Evolutionary conservation across 2,888 invertebrate species (phyloP), one percentile per base, ranked within the genome.

Genomic region (Tillus elongatus): DNA sequence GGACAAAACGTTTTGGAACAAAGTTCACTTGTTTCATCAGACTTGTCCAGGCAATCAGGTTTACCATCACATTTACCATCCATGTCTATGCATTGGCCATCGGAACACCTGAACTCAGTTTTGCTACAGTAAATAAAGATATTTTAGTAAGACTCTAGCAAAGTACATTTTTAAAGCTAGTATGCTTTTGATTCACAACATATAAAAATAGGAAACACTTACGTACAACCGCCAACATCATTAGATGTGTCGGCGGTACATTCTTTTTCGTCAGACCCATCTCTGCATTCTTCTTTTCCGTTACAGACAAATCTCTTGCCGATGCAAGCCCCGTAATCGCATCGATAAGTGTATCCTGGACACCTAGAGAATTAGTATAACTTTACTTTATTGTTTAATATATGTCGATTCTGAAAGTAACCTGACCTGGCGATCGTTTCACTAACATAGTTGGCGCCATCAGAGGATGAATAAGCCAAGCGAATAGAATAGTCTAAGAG

Each of bases 321-420:
- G 0, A 77, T 68, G 44, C 79, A 79, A 0, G 73, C 77, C 2
- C 77, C 77, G 47, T 78, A 77, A 0, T 66, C 65, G 50, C 78
- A 79, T 28, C 73, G 72, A 58, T 75, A 78, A 35, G 74, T 66
- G 46, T 68, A 71, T 10, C 12, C 9, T 29, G 26, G 26, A n/a
- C 35, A 12, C 11, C 30, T 8, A 11, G 6, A 29, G 11, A 29
- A 19, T 19, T 19, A 19, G n/a, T 9, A 19, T 19, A 19, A 19
- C 9, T 19, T 19, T 19, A 19, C n/a, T n/a, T n/a, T n/a, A n/a
- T n/a, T n/a, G n/a, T n/a, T n/a, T n/a, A n/a, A n/a, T n/a, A n/a
- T n/a, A n/a, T n/a, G n/a, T n/a, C n/a, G n/a, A n/a, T n/a, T n/a
- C n/a, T n/a, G n/a, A n/a, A n/a, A n/a, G n/a, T n/a, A n/a, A n/a